Percentiles rank a stretch among this genome's conserved stretches.
phyloP scores from a whole-genome alignment of 2,113 vertebrate species.

The Prunella himalayana region DNA sequence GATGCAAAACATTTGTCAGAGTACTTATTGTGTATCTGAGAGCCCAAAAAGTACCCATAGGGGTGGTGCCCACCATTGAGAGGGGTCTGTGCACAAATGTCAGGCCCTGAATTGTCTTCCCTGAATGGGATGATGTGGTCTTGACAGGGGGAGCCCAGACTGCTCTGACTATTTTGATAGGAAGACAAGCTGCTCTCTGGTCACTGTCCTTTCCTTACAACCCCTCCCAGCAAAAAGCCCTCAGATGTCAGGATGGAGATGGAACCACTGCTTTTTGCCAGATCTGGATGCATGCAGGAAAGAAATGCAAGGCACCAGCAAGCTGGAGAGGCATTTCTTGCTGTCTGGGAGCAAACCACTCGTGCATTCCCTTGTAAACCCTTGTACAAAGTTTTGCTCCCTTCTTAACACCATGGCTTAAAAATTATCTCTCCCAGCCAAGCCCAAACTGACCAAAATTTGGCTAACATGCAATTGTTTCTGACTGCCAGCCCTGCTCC shows the following conservation, averaged over 20 bases:
- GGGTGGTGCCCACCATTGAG: not conserved
- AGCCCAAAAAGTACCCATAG: rapidly evolving
- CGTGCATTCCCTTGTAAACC: not conserved
- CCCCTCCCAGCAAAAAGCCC: not conserved
- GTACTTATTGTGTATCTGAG: not conserved
- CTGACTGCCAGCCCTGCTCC: not conserved
- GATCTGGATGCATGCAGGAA: not conserved
- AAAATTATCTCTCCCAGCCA: not conserved
- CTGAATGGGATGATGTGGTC: not conserved
- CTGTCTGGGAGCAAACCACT: not conserved
- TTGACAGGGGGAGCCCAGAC: not conserved
- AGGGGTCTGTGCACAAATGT: not conserved
- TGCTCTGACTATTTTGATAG: rapidly evolving
- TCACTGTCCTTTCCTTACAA: not conserved
- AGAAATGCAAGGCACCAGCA: not conserved
- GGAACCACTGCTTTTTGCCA: not conserved
- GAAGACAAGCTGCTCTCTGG: not conserved
- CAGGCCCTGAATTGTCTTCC: not conserved
- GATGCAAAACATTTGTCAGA: not conserved
- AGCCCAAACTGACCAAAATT: not conserved
- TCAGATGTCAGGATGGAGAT: not conserved
- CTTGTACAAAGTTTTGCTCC: not conserved
- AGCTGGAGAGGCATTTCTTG: not conserved
- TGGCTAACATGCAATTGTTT: not conserved
- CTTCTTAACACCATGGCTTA: not conserved